Conservation (phyloP, 2,888 invertebrate species). For the Cephus sareptanus region DNA sequence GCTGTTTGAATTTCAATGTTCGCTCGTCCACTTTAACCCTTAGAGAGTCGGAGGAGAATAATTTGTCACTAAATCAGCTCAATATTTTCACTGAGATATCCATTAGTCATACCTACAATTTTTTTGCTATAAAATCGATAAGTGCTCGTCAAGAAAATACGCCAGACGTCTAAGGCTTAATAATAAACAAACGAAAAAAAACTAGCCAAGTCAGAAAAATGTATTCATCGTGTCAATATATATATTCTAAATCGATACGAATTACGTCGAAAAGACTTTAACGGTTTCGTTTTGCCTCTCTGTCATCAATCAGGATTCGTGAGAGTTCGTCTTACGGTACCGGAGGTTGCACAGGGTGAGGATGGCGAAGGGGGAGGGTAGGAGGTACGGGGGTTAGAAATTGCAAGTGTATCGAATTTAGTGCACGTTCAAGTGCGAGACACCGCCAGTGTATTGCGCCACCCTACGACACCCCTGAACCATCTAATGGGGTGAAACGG, state of each 20-base stretch:
- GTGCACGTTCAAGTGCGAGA: not conserved
- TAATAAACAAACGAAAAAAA: not conserved
- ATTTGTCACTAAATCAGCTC: too few species aligned
- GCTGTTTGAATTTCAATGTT: not conserved
- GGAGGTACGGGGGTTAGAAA: not conserved
- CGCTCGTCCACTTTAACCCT: not conserved
- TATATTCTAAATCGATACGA: not conserved
- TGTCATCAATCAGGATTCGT: not conserved
- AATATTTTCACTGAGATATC: too few species aligned
- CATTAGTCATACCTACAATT: too few species aligned
- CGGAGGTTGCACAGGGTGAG: constrained; percentile 1
- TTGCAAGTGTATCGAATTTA: not conserved
- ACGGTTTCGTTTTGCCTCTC: not conserved
- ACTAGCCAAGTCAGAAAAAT: not conserved
- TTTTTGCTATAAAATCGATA: too few species aligned
- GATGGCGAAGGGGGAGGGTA: constrained; percentile 8
- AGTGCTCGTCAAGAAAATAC: too few species aligned
- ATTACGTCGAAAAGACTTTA: not conserved
- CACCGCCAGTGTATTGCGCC: not conserved
- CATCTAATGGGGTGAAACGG: constrained; percentile 41
- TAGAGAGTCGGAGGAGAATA: too few species aligned
- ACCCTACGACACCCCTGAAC: constrained; percentile 8
- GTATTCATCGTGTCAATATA: not conserved
- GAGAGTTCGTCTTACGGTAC: not conserved
- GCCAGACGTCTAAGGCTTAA: too few species aligned